Evolutionary conservation across 2,113 vertebrate genomes (phyloP), one percentile per base, ranked within the genome.

Genomic region (Carettochelys insculpta): DNA sequence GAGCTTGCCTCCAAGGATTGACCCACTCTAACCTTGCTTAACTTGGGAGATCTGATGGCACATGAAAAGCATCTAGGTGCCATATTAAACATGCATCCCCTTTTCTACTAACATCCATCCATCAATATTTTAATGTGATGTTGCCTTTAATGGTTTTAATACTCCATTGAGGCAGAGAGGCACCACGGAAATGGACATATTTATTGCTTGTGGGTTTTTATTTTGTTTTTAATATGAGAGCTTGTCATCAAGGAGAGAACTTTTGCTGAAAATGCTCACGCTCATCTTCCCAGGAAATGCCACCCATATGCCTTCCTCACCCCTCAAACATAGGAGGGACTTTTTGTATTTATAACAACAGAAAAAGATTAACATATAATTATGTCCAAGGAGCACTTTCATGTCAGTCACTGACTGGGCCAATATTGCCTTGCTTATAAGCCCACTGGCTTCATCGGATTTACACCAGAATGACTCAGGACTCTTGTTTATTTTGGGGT

Each of bases 61-160:
- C 78, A 92, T 89, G 86, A 96, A 94, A 94, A 92, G 77, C 90
- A 94, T 86, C 89, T 92, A 90, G 75, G n/a, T 51, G 53, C 92
- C 10, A 94, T 93, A 94, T 94, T 93, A 95, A 96, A 95, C 90
- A 97, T 95, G 53, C 86, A 94, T 94, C 95, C 82, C 41, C 47
- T 43, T 89, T 90, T 81, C 92, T 88, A 89, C 80, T 85, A 93
- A 95, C 86, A 92, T 88, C 2, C 3, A 86, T 93, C 65, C 83
- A 96, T 95, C 92, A 95, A 95, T 95, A 96, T 96, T 95, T 97
- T 93, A 96, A 90, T 94, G 83, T 43, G 71, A 86, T 83, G 90
- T 94, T 95, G 87, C 78, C 89, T 93, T 91, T 84, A 88, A 90
- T 92, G 92, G 61, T 83, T 73, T 88, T 93, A 52, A 53, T 89